Base-by-base conservation (phyloP, 2,797 vertebrate genomes). In the Sorex maritimensis region DNA sequence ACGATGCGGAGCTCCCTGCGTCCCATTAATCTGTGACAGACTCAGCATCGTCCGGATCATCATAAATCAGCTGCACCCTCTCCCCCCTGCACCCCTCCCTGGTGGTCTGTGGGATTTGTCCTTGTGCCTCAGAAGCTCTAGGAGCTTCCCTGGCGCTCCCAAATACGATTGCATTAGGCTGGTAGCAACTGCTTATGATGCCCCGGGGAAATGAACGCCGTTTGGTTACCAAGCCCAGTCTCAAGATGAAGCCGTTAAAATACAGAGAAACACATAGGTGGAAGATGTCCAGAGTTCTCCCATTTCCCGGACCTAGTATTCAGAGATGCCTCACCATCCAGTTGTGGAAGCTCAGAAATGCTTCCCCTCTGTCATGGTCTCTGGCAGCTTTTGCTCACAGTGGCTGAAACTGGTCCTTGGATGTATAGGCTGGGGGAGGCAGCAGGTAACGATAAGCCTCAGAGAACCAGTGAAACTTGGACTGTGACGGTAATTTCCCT, bases 61-160 rank as follows among this genome's bases (percentile, higher is more conserved):
- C 94, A 95, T 84, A 95, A 96, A 95, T 97, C 86, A 94, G 78
- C 77, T 88, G 86, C 52, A 91, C 61, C 78, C 49, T 23, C 58
- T 61, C 84, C 38, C 38, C 15, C 81, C 68, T 58, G 52, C 61
- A 86, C 7, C 19, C 65, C 23, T 1, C 61, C 75, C 93, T 95
- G 94, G 95, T 97, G 95, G 65, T 77, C 85, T 49, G 91, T 68
- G 86, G 90, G 52, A 26, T 91, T 88, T 97, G 96, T 98, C 96
- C 96, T 97, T 95, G 95, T 2, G 0, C 94, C 97, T 97, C 86
- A 1, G 68, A 90, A 95, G 86, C 95, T 94, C 97, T 94, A 96
- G 80, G 90, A 96, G 84, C 96, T 94, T 96, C 95, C 30, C 1
- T 0, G 96, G 95, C 77, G 82, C 91, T 92, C 79, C 89, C 49